Percentiles rank a stretch among this genome's conserved stretches.
phyloP scores from a whole-genome alignment of 92 coral and sea anemone genomes.

The Phymanthus crucifer region DNA sequence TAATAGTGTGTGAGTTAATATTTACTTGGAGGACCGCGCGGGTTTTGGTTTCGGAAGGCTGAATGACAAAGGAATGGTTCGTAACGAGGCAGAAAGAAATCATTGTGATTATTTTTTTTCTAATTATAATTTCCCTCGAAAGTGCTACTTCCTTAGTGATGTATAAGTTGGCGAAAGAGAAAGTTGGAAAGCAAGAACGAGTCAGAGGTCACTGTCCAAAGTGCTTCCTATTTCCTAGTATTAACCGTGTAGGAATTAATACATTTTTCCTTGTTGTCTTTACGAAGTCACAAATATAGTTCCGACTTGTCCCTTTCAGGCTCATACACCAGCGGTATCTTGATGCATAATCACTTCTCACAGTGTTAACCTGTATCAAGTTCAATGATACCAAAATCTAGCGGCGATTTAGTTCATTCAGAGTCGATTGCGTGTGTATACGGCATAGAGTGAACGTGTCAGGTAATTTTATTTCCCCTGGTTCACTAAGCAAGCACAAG shows the following conservation, averaged over 20 bases:
- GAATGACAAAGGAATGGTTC: not conserved
- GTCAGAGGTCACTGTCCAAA: constrained; percentile 5
- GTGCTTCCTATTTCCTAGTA: not conserved
- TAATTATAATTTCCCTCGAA: not conserved
- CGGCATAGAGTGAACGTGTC: not conserved
- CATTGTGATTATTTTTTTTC: not conserved
- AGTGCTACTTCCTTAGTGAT: constrained; percentile 2
- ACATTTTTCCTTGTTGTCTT: not conserved
- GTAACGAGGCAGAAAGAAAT: not conserved
- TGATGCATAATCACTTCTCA: not conserved
- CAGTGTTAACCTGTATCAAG: not conserved
- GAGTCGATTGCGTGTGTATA: not conserved
- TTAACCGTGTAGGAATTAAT: too few relatives aligned
- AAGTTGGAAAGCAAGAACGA: not conserved
- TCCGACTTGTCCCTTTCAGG: not conserved
- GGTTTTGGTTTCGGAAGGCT: constrained; percentile 18
- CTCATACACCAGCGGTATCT: not conserved
- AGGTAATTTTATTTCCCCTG: not conserved
- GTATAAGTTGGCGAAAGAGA: not conserved
- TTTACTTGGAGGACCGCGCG: not conserved
- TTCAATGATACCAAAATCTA: not conserved
- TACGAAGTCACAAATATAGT: not conserved
- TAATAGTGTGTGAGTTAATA: not conserved
- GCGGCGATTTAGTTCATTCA: not conserved
- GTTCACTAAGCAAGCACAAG: not conserved